These are phyloP conservation scores for Australoheros facetus DNA, from an alignment of 2,797 vertebrate species.

Conservation along the genomic window DNA sequence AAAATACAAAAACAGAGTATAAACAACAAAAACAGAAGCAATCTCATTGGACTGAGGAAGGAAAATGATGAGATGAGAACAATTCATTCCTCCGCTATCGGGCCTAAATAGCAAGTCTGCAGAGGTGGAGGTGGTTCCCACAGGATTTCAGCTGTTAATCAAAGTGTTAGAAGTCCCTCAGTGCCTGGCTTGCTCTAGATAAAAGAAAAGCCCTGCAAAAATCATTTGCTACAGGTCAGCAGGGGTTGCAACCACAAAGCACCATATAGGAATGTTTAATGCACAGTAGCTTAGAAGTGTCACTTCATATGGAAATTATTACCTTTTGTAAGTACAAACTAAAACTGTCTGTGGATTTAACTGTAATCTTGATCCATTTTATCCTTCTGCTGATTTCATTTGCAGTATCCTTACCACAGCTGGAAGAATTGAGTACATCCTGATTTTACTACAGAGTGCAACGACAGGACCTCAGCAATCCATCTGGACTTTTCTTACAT, in stretches of 20 bases:
- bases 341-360: neutral
- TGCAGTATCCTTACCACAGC: neutral
- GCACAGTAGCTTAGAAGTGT: neutral
- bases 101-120: constrained; percentile 12
- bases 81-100: neutral
- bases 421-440: neutral
- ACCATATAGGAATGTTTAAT: neutral
- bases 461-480: neutral
- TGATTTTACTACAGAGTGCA: neutral
- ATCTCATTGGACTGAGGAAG: neutral
- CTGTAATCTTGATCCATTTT: neutral
- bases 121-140: constrained; percentile 21
- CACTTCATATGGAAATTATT: neutral
- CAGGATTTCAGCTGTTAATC: constrained; percentile 47
- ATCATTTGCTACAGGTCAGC: constrained; percentile 5
- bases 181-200: constrained; percentile 49
- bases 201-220: constrained; percentile 38
- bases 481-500: constrained; percentile 7
- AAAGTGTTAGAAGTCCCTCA: constrained; percentile 44
- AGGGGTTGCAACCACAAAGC: neutral
- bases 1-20: neutral
- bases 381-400: constrained; percentile 11
- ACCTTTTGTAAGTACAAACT: neutral
- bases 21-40: neutral
- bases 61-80: constrained; percentile 3